phyloP scores from a whole-genome alignment of 2,113 vertebrate genomes.

The Perccottus glenii region DNA sequence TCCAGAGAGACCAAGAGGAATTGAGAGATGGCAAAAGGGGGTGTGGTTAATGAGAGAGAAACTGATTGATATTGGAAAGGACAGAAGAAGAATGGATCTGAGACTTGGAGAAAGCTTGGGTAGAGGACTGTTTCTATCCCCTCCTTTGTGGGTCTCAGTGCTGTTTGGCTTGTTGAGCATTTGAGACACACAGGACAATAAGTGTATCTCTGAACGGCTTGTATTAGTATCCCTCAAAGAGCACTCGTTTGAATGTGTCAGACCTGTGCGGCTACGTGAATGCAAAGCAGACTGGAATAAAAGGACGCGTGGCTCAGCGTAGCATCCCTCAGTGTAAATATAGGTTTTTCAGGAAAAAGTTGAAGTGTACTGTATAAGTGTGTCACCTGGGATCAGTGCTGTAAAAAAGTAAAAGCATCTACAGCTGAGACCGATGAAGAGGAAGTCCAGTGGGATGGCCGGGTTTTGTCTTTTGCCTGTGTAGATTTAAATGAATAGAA shows the following conservation, averaged over 20 bases:
- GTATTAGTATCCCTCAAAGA: slow-evolving; percentile 60
- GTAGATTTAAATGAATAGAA: slow-evolving; percentile 33
- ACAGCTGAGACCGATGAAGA: slow-evolving; percentile 39
- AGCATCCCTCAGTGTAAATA: slow-evolving; percentile 61
- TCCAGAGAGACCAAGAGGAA: slow-evolving; percentile 58
- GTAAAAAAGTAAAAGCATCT: slow-evolving; percentile 25
- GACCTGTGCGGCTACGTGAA: slow-evolving; percentile 48
- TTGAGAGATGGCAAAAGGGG: slow-evolving; percentile 34
- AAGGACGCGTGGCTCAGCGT: slow-evolving; percentile 38
- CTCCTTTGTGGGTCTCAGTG: slow-evolving; percentile 22
- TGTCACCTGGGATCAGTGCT: slow-evolving; percentile 54
- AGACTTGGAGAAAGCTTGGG: slow-evolving; percentile 33
- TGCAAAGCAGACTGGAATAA: slow-evolving; percentile 58
- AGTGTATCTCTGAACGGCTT: slow-evolving; percentile 57
- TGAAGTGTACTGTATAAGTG: slow-evolving; percentile 44
- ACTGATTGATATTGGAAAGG: slow-evolving; percentile 59
- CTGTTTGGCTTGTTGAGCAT: slow-evolving; percentile 59
- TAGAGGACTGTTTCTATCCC: slow-evolving; percentile 41
- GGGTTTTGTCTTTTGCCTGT: slow-evolving; percentile 44
- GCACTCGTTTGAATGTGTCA: slow-evolving; percentile 58
- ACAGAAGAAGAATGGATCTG: slow-evolving; percentile 54
- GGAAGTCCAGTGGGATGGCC: slow-evolving; percentile 46
- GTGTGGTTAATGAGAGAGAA: slow-evolving; percentile 62
- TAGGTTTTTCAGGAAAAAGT: slow-evolving; percentile 56
- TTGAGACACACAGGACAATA: slow-evolving; percentile 60